These are phyloP conservation scores for Macrophya alboannulata DNA, from an alignment of 2,888 invertebrate species.

Conservation along the genomic window DNA sequence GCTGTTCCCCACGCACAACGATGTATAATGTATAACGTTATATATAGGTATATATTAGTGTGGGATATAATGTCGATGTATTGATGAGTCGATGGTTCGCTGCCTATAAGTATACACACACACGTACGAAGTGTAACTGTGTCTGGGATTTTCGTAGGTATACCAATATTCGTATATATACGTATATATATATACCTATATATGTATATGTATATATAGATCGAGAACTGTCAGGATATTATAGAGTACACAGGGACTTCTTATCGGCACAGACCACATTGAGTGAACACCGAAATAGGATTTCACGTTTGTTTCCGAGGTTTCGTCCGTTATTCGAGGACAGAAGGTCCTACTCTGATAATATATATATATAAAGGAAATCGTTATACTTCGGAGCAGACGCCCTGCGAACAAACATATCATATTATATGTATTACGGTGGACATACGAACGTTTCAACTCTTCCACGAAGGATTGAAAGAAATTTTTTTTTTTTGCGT, in stretches of 20 bases:
- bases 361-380: slow-evolving; percentile 26
- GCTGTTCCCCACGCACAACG: slow-evolving; percentile 33
- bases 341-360: slow-evolving; percentile 16
- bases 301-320: slow-evolving; percentile 72
- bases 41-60: not conserved
- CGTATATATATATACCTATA: not conserved
- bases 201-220: not conserved
- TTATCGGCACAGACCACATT: slow-evolving; percentile 74
- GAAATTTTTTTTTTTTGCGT: not conserved
- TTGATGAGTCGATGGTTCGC: slow-evolving; percentile 31
- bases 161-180: not conserved
- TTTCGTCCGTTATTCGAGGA: slow-evolving; percentile 13
- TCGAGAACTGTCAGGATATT: slow-evolving; percentile 43
- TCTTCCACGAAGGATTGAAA: not conserved
- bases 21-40: slow-evolving; percentile 9
- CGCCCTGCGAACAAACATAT: not conserved
- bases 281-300: slow-evolving; percentile 76
- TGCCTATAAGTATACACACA: slow-evolving; percentile 6
- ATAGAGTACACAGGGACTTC: slow-evolving; percentile 63
- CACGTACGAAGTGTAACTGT: not conserved
- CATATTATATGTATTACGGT: not conserved
- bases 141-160: not conserved
- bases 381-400: not conserved
- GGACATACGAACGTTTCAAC: not conserved
- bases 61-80: slow-evolving; percentile 1